Conservation (phyloP, 2,888 invertebrate genomes). For the Ormyrus labotus region DNA sequence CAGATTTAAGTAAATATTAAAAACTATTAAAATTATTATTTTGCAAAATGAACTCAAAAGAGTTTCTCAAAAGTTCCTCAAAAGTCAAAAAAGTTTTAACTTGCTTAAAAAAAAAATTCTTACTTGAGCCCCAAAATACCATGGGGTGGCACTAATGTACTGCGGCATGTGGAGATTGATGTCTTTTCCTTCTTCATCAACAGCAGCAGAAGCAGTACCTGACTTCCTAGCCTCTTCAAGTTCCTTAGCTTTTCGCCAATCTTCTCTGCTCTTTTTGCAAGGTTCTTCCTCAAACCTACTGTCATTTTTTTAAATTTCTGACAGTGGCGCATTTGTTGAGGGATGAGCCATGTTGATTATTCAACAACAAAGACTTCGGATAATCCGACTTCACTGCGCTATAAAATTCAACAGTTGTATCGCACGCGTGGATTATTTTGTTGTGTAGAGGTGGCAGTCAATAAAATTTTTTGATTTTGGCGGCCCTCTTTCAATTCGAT, state of each 20-base stretch:
- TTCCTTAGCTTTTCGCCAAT: conserved; percentile 98
- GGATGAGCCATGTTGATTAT: conserved; percentile 63
- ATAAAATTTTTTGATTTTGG: too few species aligned
- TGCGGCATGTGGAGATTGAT: conserved; percentile 99
- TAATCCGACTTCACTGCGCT: too few species aligned
- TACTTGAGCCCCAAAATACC: conserved; percentile 91
- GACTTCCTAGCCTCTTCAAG: conserved; percentile 96
- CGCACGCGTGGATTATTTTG: too few species aligned
- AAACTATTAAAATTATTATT: background rate
- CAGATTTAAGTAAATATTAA: background rate
- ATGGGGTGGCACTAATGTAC: conserved; percentile 97
- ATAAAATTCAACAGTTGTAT: too few species aligned
- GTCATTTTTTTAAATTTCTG: conserved; percentile 70
- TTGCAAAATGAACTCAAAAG: too few species aligned
- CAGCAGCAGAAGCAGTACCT: conserved; percentile 73
- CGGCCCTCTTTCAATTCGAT: too few species aligned
- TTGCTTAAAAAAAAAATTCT: conserved; percentile 6
- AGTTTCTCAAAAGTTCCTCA: too few species aligned
- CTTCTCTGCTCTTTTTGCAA: conserved; percentile 88
- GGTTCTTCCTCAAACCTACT: conserved; percentile 82
- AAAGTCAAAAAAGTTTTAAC: too few species aligned
- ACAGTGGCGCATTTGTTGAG: conserved; percentile 68
- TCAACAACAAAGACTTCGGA: too few species aligned
- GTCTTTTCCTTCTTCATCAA: conserved; percentile 89
- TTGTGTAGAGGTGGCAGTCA: too few species aligned